Evolutionary conservation across 2,888 invertebrate species (phyloP), one percentile per base, ranked within the genome.

Genomic region (Athrips mouffetella): DNA sequence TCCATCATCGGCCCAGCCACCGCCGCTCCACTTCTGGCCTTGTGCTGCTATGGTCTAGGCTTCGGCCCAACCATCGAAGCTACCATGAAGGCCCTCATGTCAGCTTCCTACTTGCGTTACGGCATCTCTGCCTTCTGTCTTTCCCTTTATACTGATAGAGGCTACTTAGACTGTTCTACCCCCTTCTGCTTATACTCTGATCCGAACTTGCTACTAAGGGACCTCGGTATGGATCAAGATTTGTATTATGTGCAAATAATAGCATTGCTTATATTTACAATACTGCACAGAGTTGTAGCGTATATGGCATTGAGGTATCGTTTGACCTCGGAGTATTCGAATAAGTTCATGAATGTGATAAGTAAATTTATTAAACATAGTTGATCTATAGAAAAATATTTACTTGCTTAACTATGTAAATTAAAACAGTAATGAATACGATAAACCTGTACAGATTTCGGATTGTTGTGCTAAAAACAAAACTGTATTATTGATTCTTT

Each of bases 11-110:
- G 89, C 0, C 91, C 92, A 1, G 85, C 91, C 4, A 65, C 80
- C 0, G 80, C 90, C 2, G 89, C 91, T 0, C 91, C 91, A 0
- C 77, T 91, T 0, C 74, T 92, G 2, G 90, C 89, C 0, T 63
- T 92, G 0, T 84, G 90, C 37, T 89, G 91, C 53, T 91, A 92
- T 59, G 92, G 92, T 1, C 90, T 92, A 89, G 92, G 92, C 7
- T 92, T 90, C 58, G 90, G 90, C 0, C 73, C 80, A 1, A 65
- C 62, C 51, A 90, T 92, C 21, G 90, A 90, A 69, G 70, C 80
- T 0, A 58, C 74, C 15, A 91, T 91, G 91, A 78, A 71, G 53
- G 66, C 82, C 0, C 62, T 92, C 0, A 91, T 92, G 90, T 80
- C 87, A 0, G 64, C 81, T 2, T 91, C 91, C 0, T 95, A 91